Conservation (phyloP, 2,797 vertebrate species). For the Scolopax bukidnonensis region DNA sequence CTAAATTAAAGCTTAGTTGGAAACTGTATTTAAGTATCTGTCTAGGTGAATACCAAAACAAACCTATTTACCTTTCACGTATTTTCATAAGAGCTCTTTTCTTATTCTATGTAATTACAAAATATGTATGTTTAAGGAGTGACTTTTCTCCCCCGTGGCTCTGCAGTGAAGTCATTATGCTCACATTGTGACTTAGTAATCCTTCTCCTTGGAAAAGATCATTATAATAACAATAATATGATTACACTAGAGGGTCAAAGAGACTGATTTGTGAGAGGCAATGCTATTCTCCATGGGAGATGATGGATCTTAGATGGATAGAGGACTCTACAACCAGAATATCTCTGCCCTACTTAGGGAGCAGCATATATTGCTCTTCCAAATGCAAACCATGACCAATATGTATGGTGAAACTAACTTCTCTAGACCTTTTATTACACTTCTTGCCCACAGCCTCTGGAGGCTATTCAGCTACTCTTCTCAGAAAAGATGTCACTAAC, state of each 20-base stretch:
- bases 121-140: conserved; percentile 63
- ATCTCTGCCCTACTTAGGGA: conserved; percentile 27
- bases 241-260: conserved; percentile 67
- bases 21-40: conserved; percentile 41
- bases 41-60: conserved; percentile 59
- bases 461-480: not conserved
- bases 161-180: conserved; percentile 54
- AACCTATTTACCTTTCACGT: conserved; percentile 57
- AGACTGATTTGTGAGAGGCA: conserved; percentile 56
- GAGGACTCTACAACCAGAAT: conserved; percentile 24
- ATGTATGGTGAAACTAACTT: not conserved
- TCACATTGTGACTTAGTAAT: conserved; percentile 66
- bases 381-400: not conserved
- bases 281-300: conserved; percentile 42
- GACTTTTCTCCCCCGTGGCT: conserved; percentile 28
- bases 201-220: conserved; percentile 66
- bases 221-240: conserved; percentile 61
- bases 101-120: conserved; percentile 55
- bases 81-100: conserved; percentile 23
- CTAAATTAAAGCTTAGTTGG: conserved; percentile 53
- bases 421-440: not conserved
- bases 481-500: not conserved
- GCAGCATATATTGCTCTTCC: not conserved
- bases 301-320: conserved; percentile 46
- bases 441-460: not conserved